Percentiles rank a stretch among this genome's conserved stretches.
These are phyloP conservation scores for Ardeotis arabs DNA, from an alignment of 2,113 vertebrate genomes.

Conservation along the genomic window DNA sequence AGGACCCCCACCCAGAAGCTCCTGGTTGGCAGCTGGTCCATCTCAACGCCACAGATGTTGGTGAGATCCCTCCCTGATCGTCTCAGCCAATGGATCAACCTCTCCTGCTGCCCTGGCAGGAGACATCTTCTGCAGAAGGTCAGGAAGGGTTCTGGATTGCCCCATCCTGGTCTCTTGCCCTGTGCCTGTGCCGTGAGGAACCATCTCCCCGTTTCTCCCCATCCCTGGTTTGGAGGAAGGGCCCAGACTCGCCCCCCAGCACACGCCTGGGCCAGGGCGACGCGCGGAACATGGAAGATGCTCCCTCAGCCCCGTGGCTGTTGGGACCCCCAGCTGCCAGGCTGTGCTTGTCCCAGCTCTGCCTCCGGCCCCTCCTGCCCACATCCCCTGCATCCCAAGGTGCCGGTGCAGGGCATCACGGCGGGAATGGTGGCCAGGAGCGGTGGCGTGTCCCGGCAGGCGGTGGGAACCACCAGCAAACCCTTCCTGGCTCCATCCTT, in stretches of 20 bases:
- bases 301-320: accelerated
- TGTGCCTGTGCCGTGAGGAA: accelerated
- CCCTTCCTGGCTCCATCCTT: not conserved
- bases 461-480: accelerated
- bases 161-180: accelerated
- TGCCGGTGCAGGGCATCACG: accelerated
- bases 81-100: not conserved
- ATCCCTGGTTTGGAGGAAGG: not conserved
- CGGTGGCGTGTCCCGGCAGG: not conserved
- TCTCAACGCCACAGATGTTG: not conserved
- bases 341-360: not conserved
- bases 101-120: not conserved
- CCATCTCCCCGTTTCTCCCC: not conserved
- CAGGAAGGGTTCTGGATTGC: not conserved
- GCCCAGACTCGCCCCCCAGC: accelerated
- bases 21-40: not conserved
- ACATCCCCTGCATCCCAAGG: accelerated
- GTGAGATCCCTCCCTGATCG: not conserved
- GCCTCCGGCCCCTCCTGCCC: not conserved
- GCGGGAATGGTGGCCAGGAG: not conserved
- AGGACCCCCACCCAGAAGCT: not conserved
- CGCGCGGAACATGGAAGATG: accelerated
- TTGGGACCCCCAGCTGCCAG: accelerated
- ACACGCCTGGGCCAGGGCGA: accelerated
- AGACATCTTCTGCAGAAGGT: not conserved